Evolutionary conservation across 1,140 invertebrate genomes (phyloP), one percentile per base, ranked within the genome.

Genomic region (Pogonomyrmex californicus): DNA sequence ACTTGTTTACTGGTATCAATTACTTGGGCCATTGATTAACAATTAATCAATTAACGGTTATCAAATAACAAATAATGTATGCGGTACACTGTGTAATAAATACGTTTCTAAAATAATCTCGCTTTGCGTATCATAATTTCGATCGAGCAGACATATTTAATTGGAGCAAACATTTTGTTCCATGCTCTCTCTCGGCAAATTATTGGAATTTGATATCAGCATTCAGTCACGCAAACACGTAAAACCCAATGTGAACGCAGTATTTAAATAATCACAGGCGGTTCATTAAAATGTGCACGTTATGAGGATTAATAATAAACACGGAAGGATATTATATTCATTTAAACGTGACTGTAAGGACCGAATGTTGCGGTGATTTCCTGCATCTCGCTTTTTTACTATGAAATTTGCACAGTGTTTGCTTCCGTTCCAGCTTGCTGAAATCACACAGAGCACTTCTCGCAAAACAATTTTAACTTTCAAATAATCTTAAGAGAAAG

Each of bases 151-250:
- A 83, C 54, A 75, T 83, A 73, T 83, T 83, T 83, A 58, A 83
- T 83, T 33, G 79, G 68, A n/a, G 79, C 56, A 81, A 81, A 81
- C 38, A 83, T 83, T 83, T 83, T 33, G 54, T 83, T 83, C 33
- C 68, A n/a, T 75, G 54, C 79, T 47, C 68, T 75, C 65, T 56
- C 65, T 65, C n/a, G 33, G 56, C 68, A 83, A 83, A 83, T 83
- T 83, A 83, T 83, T 83, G 54, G 79, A 68, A 83, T 75, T 83
- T 83, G 75, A 83, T 83, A 83, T 83, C 68, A 83, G 79, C 44
- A 49, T 75, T 75, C 68, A 73, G 79, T 83, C 79, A 83, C 79
- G 79, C 68, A 83, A 82, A 82, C 79, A 73, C 66, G 30, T 73
- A 60, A 83, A 83, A 60, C 33, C n/a, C 68, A n/a, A 73, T 56